phyloP scores from a whole-genome alignment of 2,888 invertebrate genomes.

The Xanthorhoe designata region DNA sequence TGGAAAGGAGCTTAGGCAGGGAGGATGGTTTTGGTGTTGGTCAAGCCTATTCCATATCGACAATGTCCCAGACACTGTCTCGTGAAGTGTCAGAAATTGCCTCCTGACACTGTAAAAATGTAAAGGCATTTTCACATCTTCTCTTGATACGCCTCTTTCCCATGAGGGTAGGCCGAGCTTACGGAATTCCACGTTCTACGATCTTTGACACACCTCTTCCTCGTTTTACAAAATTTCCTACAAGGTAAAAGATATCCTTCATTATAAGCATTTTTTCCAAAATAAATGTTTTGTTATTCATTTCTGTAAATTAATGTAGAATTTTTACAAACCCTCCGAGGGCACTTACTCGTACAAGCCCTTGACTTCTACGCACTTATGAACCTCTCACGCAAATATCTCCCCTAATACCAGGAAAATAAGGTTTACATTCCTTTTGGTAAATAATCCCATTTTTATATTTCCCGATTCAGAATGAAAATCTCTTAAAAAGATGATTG shows the following conservation, averaged over 20 bases:
- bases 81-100: too few species aligned
- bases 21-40: too few species aligned
- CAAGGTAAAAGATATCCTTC: background rate
- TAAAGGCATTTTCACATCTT: too few species aligned
- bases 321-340: slow-evolving; percentile 24
- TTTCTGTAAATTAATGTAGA: slow-evolving; percentile 30
- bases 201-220: too few species aligned
- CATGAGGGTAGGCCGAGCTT: too few species aligned
- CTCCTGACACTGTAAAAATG: too few species aligned
- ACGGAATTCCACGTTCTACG: too few species aligned
- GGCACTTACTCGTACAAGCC: background rate
- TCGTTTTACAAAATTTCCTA: background rate
- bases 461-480: slow-evolving; percentile 23
- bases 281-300: background rate
- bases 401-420: background rate
- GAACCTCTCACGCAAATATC: slow-evolving; percentile 13
- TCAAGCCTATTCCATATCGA: too few species aligned
- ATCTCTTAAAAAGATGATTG: background rate
- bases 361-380: slow-evolving; percentile 37
- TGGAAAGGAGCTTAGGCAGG: too few species aligned
- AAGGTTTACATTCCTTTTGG: background rate
- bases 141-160: too few species aligned
- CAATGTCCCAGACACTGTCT: too few species aligned
- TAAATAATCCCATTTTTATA: slow-evolving; percentile 14
- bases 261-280: background rate